These are phyloP conservation scores for Artibeus lituratus DNA, from an alignment of 2,797 vertebrate genomes.

Conservation along the genomic window DNA sequence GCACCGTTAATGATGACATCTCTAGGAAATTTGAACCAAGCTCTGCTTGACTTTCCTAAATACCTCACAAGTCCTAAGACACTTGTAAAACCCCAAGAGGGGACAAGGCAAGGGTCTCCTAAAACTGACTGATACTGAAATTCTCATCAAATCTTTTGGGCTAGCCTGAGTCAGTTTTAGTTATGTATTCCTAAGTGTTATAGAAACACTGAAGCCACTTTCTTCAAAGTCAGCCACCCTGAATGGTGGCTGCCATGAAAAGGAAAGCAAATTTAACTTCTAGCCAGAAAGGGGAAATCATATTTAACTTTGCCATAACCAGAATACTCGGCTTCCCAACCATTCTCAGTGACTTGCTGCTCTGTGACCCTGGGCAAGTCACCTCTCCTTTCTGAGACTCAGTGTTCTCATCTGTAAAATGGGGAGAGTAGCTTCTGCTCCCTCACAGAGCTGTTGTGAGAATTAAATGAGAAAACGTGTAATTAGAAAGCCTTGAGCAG, in stretches of 20 bases:
- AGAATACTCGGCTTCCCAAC: background rate
- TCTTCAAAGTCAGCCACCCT: background rate
- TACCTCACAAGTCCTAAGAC: background rate
- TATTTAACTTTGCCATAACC: background rate
- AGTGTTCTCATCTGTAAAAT: background rate
- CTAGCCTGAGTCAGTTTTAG: background rate
- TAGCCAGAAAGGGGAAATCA: background rate
- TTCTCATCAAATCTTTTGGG: background rate
- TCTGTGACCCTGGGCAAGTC: background rate
- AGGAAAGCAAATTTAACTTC: background rate
- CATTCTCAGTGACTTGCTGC: background rate
- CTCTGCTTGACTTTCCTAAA: background rate
- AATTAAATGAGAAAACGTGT: background rate
- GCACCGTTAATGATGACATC: background rate
- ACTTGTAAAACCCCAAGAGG: background rate
- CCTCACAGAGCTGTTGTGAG: background rate
- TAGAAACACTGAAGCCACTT: background rate
- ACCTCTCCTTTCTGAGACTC: background rate
- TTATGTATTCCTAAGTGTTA: background rate
- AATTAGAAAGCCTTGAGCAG: background rate
- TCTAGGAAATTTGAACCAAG: background rate
- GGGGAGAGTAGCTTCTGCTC: background rate
- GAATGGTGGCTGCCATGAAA: background rate
- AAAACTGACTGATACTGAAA: background rate
- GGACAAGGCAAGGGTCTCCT: no score